Evolutionary conservation across 2,113 vertebrate genomes (phyloP), one percentile per base, ranked within the genome.

Genomic region (Piliocolobus tephrosceles): DNA sequence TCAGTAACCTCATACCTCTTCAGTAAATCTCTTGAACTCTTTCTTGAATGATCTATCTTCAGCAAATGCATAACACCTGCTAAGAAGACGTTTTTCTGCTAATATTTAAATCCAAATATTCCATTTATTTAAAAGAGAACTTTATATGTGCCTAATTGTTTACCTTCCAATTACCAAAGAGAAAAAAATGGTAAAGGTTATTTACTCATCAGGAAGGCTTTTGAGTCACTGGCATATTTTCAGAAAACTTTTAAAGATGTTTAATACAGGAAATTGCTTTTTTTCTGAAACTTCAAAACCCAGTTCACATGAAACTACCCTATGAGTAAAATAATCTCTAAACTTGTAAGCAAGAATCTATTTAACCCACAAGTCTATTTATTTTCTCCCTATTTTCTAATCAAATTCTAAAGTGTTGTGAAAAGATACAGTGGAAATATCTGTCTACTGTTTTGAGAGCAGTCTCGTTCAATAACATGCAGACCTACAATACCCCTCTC

Each of bases 211-310:
- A 45, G 55, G 40, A 73, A 95, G 50, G 20, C 30, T 97, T 95
- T 57, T 76, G 72, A 92, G n/a, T 30, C n/a, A 86, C 0, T 91
- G 14, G 68, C 13, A 76, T 3, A 58, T 73, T 80, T 90, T 72
- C 66, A 73, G 58, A 81, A 90, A 95, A 96, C 23, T 92, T 97
- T 52, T 27, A 66, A 92, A 87, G 25, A 32, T 32, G 72, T 89
- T 92, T 76, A 88, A 66, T 27, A 58, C 12, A 40, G 40, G 45
- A 84, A 72, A 52, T 64, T 50, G 8, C 13, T 40, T 70, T 58
- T 50, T 22, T 64, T 35, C 8, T 18, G 40, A 30, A 61, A 61
- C 40, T 58, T 90, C 16, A 55, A 40, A 40, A 72, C 35, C 87
- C 55, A 84, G 47, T 52, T 84, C 61, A 55, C 4, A 40, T 13